These are phyloP conservation scores for Falco berigora DNA, from an alignment of 2,797 vertebrate species.

Conservation along the genomic window DNA sequence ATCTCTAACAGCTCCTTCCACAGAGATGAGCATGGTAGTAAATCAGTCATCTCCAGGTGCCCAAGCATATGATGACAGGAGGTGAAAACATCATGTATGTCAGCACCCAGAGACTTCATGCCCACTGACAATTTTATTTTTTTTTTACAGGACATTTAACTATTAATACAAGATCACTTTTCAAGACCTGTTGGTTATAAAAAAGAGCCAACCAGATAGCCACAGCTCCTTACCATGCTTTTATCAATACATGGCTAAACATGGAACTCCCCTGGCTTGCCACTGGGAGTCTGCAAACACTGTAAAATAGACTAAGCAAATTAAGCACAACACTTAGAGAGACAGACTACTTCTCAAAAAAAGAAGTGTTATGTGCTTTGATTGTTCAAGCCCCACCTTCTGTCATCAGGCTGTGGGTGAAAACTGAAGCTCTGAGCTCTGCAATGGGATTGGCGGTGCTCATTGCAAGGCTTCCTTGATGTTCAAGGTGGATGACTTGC, in stretches of 20 bases:
- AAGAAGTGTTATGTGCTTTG: neutral
- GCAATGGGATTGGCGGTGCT: neutral
- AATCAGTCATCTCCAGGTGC: neutral
- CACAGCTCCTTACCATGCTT: neutral
- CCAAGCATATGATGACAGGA: neutral
- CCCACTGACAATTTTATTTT: neutral
- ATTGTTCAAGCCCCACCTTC: neutral
- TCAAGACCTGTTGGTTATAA: neutral
- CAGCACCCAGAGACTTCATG: neutral
- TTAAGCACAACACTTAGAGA: neutral
- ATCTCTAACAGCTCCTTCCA: neutral
- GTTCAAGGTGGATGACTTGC: neutral
- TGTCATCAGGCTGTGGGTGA: neutral
- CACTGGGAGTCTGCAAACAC: neutral
- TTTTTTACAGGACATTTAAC: neutral
- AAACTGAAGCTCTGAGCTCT: neutral
- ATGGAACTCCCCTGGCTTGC: neutral
- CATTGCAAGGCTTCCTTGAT: neutral
- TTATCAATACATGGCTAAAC: neutral
- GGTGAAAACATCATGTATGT: neutral
- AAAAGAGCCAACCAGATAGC: fast-evolving
- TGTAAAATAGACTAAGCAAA: neutral
- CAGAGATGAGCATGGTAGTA: neutral
- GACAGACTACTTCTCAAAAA: neutral
- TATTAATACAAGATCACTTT: neutral